Evolutionary conservation across 2,888 invertebrate species (phyloP).

Genomic region (Xanthia togata): DNA sequence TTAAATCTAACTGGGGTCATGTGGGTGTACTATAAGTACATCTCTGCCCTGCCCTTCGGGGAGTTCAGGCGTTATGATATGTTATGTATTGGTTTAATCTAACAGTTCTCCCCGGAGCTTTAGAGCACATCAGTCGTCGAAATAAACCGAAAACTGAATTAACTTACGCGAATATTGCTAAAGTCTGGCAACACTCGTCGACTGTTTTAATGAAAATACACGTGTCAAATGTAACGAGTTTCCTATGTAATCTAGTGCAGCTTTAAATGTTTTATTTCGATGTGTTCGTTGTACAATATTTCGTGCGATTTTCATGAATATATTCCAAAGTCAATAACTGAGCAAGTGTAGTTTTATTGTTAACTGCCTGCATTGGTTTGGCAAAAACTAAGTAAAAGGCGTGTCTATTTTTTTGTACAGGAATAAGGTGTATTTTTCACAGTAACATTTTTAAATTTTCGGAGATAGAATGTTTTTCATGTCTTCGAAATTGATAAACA

Average conservation of each 20-base stretch:
- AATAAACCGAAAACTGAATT: conserved; percentile 19
- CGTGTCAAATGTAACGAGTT: conserved; percentile 25
- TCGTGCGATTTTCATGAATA: neutral
- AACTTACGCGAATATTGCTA: neutral
- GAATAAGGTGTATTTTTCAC: too few relatives aligned
- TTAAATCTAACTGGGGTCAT: neutral
- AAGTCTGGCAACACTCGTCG: conserved; percentile 13
- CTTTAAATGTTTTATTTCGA: conserved; percentile 17
- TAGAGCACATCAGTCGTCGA: neutral
- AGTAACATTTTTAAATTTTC: too few relatives aligned
- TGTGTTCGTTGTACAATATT: neutral
- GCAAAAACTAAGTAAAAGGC: too few relatives aligned
- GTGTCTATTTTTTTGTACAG: too few relatives aligned
- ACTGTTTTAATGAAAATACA: conserved; percentile 25
- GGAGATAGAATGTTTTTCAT: too few relatives aligned
- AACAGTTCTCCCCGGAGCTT: neutral
- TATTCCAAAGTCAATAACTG: neutral
- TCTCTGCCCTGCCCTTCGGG: neutral
- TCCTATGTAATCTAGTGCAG: conserved; percentile 4
- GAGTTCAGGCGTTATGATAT: neutral
- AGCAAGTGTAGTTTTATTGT: neutral
- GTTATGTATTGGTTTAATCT: neutral
- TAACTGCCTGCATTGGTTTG: neutral
- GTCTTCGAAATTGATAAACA: too few relatives aligned
- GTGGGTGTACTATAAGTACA: neutral